Base-by-base conservation (phyloP, 2,888 invertebrate genomes). In the Heterodera filipjevi region DNA sequence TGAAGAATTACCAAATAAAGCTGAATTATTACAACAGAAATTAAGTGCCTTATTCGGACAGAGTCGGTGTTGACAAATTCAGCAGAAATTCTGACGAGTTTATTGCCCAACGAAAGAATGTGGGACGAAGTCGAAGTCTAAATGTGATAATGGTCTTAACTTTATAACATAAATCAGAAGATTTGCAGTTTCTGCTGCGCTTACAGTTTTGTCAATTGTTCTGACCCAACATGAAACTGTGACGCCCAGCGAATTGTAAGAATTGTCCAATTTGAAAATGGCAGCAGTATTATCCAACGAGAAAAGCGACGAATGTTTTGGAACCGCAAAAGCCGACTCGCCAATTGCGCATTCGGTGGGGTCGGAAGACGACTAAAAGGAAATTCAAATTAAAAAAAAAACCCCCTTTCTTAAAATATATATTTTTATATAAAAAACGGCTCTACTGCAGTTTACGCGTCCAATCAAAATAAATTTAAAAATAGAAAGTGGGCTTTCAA, bases 151-250 rank as follows among this genome's bases (percentile, higher is more conserved):
- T n/a, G n/a, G n/a, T n/a, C n/a, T n/a, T n/a, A n/a, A n/a, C n/a
- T n/a, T n/a, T n/a, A n/a, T n/a, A n/a, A n/a, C n/a, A n/a, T n/a
- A 22, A 53, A 53, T 6, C 16, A 5, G 53, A 53, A 44, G 44
- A 44, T 53, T 16, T 53, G 53, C 22, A 6, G 53, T 53, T 53
- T 22, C 19, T 53, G 6, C 19, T 53, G 19, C 59, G 27, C 27
- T 59, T 30, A 59, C 59, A 27, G 2, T 59, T 27, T 27, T 59
- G 27, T 19, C 27, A 22, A n/a, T 59, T 59, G 19, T 59, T n/a
- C 59, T 59, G 59, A 81, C 22, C 81, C 81, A 81, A 64, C 72
- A 82, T 12, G 81, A 82, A 27, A 82, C 44, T 16, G 81, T 81
- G n/a, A 81, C 27, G n/a, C 81, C 81, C 8, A 44, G 22, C 32